Evolutionary conservation across 1,140 invertebrate genomes (phyloP).

Genomic region (Copidosoma floridanum): DNA sequence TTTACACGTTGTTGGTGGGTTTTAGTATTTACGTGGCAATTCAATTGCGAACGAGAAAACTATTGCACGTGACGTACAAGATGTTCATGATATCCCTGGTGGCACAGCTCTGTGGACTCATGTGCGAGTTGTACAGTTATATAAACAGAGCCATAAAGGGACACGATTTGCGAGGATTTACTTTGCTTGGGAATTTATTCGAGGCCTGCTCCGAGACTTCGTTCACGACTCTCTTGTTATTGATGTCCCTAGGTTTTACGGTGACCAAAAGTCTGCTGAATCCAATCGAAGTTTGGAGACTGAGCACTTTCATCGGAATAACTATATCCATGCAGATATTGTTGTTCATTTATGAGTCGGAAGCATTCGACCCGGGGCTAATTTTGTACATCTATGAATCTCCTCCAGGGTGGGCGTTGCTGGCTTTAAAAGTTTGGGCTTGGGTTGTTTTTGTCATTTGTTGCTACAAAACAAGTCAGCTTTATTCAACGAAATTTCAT

Average conservation of each 20-base stretch:
- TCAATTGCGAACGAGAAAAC: constrained; percentile 70
- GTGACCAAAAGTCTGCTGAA: constrained; percentile 81
- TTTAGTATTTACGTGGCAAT: constrained; percentile 63
- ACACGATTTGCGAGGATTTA: constrained; percentile 32
- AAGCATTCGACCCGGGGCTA: constrained; percentile 84
- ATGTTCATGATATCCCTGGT: constrained; percentile 74
- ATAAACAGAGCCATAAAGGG: constrained; percentile 31
- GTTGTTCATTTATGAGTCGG: constrained; percentile 76
- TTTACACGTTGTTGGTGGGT: constrained; percentile 53
- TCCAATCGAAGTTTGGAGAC: constrained; percentile 74
- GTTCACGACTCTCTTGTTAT: constrained; percentile 75
- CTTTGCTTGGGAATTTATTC: constrained; percentile 62
- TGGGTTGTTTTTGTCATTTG: constrained; percentile 85
- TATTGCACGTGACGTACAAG: constrained; percentile 87
- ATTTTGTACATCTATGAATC: constrained; percentile 89
- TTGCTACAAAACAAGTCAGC: constrained; percentile 47
- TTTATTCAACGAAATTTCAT: constrained; percentile 52
- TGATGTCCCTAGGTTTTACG: constrained; percentile 87
- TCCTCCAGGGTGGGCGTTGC: constrained; percentile 79
- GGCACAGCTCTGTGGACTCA: constrained; percentile 65
- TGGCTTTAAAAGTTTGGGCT: constrained; percentile 72
- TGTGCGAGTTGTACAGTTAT: constrained; percentile 29
- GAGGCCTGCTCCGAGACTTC: constrained; percentile 70
- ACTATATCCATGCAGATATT: constrained; percentile 60
- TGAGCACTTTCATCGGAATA: constrained; percentile 74